Percentiles rank a stretch among this genome's conserved stretches.
These are phyloP conservation scores for Ariolimax columbianus DNA, from an alignment of 2,888 invertebrate species.

Conservation along the genomic window DNA sequence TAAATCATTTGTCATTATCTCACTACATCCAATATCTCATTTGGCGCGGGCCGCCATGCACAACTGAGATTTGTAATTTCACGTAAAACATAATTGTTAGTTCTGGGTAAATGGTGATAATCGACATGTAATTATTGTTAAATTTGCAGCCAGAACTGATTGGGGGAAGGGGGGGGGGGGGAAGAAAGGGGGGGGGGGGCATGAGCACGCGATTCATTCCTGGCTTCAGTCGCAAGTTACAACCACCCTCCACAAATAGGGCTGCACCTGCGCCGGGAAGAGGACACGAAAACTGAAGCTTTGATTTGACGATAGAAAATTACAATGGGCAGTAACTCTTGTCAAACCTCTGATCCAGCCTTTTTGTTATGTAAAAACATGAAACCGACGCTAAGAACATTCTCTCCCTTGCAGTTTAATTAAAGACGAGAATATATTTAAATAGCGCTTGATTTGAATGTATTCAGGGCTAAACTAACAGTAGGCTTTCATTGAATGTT, in stretches of 20 bases:
- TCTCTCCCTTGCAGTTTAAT: background rate
- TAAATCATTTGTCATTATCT: constrained; percentile 8
- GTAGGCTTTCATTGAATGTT: no score
- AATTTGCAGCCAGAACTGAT: background rate
- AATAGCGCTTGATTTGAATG: background rate
- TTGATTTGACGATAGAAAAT: background rate
- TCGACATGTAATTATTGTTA: constrained; percentile 18
- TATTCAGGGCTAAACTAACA: background rate
- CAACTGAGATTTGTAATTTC: background rate
- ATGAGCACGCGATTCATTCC: background rate
- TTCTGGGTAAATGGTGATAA: background rate
- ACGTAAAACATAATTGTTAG: background rate
- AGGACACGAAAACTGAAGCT: background rate
- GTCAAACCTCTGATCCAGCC: background rate
- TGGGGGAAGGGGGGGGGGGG: no score
- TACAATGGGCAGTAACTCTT: background rate
- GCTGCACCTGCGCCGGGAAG: background rate
- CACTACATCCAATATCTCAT: background rate
- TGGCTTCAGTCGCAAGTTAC: background rate
- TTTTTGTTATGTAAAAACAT: background rate
- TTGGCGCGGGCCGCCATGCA: no score
- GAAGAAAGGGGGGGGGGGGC: no score
- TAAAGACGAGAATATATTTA: background rate
- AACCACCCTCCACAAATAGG: background rate
- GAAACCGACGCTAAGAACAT: background rate